Percentiles rank a stretch among this genome's conserved stretches.
phyloP scores from a whole-genome alignment of 2,888 invertebrate genomes.

The Ceriagrion tenellum region DNA sequence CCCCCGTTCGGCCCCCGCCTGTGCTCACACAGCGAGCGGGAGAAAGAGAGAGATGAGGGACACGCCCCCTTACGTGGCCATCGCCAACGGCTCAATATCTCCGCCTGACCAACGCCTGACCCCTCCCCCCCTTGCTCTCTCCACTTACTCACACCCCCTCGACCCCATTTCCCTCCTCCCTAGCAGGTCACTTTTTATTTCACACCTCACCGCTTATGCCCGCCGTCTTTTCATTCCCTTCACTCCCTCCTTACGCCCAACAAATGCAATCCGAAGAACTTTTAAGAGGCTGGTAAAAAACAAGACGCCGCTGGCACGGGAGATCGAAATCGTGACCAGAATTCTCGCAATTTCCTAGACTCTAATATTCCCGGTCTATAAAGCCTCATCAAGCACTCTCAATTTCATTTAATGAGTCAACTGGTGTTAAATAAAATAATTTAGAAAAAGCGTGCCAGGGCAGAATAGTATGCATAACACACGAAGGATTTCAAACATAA shows the following conservation, averaged over 20 bases:
- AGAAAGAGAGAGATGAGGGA: background rate
- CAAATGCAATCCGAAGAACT: background rate
- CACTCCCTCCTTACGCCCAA: background rate
- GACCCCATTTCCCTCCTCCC: background rate
- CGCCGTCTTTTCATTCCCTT: background rate
- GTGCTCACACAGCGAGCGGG: too few relatives aligned
- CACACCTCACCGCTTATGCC: background rate
- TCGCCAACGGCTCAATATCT: conserved; percentile 12
- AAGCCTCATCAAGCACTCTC: too few relatives aligned
- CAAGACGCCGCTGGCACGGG: background rate
- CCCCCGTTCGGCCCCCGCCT: too few relatives aligned
- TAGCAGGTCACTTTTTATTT: background rate
- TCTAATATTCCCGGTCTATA: too few relatives aligned
- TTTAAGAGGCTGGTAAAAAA: background rate
- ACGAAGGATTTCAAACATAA: too few relatives aligned
- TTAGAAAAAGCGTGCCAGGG: too few relatives aligned
- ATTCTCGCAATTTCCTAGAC: background rate
- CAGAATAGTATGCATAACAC: too few relatives aligned
- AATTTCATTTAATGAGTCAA: too few relatives aligned
- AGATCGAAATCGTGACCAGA: background rate
- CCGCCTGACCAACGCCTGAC: background rate
- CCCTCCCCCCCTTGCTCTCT: too few relatives aligned
- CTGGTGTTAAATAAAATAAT: too few relatives aligned
- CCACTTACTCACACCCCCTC: too few relatives aligned
- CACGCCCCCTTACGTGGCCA: background rate